Conservation (phyloP, 1,140 invertebrate species). For the Episyrphus balteatus region DNA sequence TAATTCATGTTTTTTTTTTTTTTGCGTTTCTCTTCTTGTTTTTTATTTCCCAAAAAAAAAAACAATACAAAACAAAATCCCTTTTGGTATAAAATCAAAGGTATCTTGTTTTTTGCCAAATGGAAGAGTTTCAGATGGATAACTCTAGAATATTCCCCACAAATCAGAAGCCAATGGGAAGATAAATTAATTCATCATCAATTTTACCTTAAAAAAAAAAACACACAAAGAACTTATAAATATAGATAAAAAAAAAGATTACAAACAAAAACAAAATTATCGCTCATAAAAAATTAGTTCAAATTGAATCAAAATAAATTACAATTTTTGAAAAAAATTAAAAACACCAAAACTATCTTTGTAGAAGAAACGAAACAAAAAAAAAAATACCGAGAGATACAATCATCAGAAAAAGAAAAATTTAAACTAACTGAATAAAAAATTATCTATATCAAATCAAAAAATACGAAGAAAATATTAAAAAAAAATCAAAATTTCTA, state of each 20-base stretch:
- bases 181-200: slow-evolving; percentile 9
- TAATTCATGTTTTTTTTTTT: background rate
- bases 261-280: slow-evolving; percentile 3
- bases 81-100: slow-evolving; percentile 41
- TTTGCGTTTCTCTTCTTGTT: background rate
- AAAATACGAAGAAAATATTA: too few relatives aligned
- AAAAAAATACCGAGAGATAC: too few relatives aligned
- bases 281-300: slow-evolving; percentile 5
- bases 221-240: background rate
- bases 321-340: slow-evolving; percentile 14
- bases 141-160: slow-evolving; percentile 37
- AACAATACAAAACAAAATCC: background rate
- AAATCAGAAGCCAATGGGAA: slow-evolving; percentile 21
- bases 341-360: background rate
- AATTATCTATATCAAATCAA: too few relatives aligned
- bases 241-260: slow-evolving; percentile 2
- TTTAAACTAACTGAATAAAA: too few relatives aligned
- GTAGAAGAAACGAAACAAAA: too few relatives aligned
- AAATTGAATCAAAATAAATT: slow-evolving; percentile 3
- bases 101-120: slow-evolving; percentile 68
- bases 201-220: background rate
- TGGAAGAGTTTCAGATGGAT: slow-evolving; percentile 62
- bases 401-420: too few relatives aligned
- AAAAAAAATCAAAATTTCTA: too few relatives aligned
- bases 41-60: too few relatives aligned